phyloP scores from a whole-genome alignment of 2,888 invertebrate species.

The Incurvaria masculella region DNA sequence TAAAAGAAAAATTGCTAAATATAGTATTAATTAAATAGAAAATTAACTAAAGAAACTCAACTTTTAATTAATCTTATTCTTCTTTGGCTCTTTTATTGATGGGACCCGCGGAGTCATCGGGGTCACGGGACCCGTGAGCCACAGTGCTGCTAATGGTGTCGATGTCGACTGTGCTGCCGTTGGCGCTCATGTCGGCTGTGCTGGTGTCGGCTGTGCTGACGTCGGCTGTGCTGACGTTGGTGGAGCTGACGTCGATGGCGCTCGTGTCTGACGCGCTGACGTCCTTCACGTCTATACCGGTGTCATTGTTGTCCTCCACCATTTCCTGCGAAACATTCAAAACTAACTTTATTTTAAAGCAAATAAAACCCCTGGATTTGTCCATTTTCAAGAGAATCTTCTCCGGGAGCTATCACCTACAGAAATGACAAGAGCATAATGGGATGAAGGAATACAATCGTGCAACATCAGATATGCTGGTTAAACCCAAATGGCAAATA shows the following conservation, averaged over 20 bases:
- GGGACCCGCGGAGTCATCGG: constrained; percentile 6
- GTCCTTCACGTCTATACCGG: constrained; percentile 51
- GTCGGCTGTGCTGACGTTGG: not conserved
- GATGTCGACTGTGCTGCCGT: constrained; percentile 12
- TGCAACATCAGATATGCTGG: constrained; percentile 1
- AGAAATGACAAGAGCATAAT: constrained; percentile 2
- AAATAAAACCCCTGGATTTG: not conserved
- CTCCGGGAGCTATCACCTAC: not conserved
- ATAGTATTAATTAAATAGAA: not conserved
- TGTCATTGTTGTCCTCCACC: constrained; percentile 57
- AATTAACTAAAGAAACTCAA: not conserved
- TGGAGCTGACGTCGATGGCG: constrained; percentile 22
- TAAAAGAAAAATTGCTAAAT: too few species aligned
- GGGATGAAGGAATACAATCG: not conserved
- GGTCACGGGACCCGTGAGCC: constrained; percentile 2
- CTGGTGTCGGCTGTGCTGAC: not conserved
- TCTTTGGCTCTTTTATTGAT: not conserved
- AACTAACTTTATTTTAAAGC: not conserved
- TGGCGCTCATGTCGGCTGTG: not conserved
- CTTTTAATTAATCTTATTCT: not conserved
- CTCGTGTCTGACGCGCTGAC: constrained; percentile 44
- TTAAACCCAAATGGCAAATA: too few species aligned
- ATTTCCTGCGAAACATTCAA: constrained; percentile 55
- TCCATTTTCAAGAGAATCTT: not conserved
- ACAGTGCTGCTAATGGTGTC: constrained; percentile 12